Percentiles rank a stretch among this genome's conserved stretches.
Conservation (phyloP, 2,113 vertebrate genomes). For the Lutjanus erythropterus region DNA sequence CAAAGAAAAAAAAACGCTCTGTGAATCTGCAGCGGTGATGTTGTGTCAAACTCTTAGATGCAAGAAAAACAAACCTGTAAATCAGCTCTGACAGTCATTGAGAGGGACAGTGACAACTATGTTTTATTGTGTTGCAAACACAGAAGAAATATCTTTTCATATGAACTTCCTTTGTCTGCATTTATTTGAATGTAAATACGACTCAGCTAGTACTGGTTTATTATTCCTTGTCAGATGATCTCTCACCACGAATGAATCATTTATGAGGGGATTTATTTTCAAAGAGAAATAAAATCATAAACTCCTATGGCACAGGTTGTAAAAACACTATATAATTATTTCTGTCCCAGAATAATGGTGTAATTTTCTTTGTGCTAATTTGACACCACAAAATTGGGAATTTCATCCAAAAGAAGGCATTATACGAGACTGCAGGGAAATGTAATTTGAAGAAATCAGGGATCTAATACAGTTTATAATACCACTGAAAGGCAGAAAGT, state of each 20-base stretch:
- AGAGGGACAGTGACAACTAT: conserved; percentile 76
- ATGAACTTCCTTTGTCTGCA: conserved; percentile 78
- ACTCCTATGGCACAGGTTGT: conserved; percentile 75
- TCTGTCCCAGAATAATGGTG: conserved; percentile 68
- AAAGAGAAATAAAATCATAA: conserved; percentile 82
- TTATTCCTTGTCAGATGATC: conserved; percentile 82
- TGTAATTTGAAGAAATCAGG: conserved; percentile 84
- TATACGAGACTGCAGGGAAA: conserved; percentile 72
- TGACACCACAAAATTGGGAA: conserved; percentile 82
- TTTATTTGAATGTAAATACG: conserved; percentile 85
- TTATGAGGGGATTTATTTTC: conserved; percentile 84
- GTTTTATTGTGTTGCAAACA: conserved; percentile 81
- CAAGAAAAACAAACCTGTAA: conserved; percentile 70
- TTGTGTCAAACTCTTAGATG: conserved; percentile 72
- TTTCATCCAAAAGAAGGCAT: conserved; percentile 74
- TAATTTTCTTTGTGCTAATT: conserved; percentile 82
- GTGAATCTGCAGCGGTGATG: conserved; percentile 49
- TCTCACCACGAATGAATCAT: conserved; percentile 78
- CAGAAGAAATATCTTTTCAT: conserved; percentile 77
- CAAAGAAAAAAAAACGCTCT: conserved; percentile 26
- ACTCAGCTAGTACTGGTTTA: conserved; percentile 74
- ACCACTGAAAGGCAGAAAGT: conserved; percentile 80
- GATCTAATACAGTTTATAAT: conserved; percentile 86
- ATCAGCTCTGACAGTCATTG: conserved; percentile 77
- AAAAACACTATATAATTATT: conserved; percentile 72